Percentiles rank a stretch among this genome's conserved stretches.
phyloP scores from a whole-genome alignment of 2,113 vertebrate genomes.

The Colius striatus region DNA sequence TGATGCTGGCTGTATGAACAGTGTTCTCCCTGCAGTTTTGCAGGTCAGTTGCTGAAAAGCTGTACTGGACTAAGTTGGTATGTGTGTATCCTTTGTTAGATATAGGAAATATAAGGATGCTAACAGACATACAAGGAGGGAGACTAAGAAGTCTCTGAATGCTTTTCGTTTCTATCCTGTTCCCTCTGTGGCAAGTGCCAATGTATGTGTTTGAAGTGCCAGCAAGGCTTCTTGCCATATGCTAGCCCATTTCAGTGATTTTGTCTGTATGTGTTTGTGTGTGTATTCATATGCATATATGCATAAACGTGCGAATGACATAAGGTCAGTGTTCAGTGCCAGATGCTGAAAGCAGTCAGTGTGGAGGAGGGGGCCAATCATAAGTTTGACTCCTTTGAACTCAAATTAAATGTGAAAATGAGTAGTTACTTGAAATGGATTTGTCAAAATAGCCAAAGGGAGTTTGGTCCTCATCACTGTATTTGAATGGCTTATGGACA shows the following conservation, averaged over 20 bases:
- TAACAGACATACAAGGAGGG: neutral
- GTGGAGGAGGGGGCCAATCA: neutral
- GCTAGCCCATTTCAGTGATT: neutral
- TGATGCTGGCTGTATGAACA: neutral
- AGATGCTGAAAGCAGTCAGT: conserved; percentile 12
- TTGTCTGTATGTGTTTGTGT: neutral
- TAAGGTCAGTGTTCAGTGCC: conserved; percentile 46
- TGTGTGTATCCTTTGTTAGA: neutral
- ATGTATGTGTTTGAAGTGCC: neutral
- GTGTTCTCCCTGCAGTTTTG: neutral
- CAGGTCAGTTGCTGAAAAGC: neutral
- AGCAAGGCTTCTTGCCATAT: conserved; percentile 38
- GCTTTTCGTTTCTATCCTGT: neutral
- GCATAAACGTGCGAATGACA: conserved; percentile 39
- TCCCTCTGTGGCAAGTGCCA: conserved; percentile 13
- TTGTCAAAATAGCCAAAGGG: conserved; percentile 64
- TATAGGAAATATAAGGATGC: neutral
- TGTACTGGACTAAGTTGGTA: neutral
- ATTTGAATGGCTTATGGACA: conserved; percentile 49
- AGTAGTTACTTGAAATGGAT: conserved; percentile 52
- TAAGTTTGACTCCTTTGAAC: conserved; percentile 63
- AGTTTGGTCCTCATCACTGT: neutral
- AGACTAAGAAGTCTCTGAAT: neutral
- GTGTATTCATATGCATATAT: conserved; percentile 57
- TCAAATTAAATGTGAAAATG: conserved; percentile 63